A percentile compares a stretch with the other conserved stretches of the same genome.
Evolutionary conservation across 2,888 invertebrate genomes (phyloP).

Genomic region (Aromia moschata): DNA sequence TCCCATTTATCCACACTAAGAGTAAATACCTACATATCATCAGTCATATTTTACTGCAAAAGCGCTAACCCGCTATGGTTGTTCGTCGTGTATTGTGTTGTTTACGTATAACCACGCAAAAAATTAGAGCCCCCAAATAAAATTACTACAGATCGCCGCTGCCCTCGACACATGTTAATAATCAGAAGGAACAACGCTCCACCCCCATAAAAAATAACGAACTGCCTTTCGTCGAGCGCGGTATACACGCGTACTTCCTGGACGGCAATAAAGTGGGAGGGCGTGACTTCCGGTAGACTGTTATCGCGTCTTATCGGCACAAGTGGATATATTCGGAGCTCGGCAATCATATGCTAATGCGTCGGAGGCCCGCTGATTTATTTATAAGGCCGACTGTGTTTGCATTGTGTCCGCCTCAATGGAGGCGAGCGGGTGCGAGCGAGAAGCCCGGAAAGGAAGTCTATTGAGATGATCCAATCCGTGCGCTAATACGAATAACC

Average conservation of each 20-base stretch:
- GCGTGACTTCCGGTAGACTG: slow-evolving; percentile 54
- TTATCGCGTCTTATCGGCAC: slow-evolving; percentile 57
- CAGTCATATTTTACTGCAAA: too few species aligned
- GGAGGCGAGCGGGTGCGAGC: slow-evolving; percentile 12
- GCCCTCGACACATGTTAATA: slow-evolving; percentile 55
- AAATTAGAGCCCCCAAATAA: too few species aligned
- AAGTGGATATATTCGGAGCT: slow-evolving; percentile 57
- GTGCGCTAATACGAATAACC: slow-evolving; percentile 2
- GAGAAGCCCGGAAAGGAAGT: slow-evolving; percentile 6
- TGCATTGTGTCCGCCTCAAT: slow-evolving; percentile 37
- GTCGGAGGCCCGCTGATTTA: slow-evolving; percentile 54
- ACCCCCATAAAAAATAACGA: slow-evolving; percentile 57
- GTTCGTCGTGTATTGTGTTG: too few species aligned
- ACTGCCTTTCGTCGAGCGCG: slow-evolving; percentile 57
- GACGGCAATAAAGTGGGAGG: slow-evolving; percentile 54
- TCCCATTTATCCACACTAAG: too few species aligned
- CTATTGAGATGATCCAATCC: slow-evolving; percentile 12
- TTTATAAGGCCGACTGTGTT: slow-evolving; percentile 52
- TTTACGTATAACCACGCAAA: too few species aligned
- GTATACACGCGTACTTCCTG: slow-evolving; percentile 56
- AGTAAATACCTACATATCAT: too few species aligned
- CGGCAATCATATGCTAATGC: slow-evolving; percentile 59
- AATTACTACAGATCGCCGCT: too few species aligned
- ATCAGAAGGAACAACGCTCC: slow-evolving; percentile 46
- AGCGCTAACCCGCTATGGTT: too few species aligned